Evolutionary conservation across 92 coral and sea anemone species (phyloP), one percentile per base, ranked within the genome.

Genomic region (Phenganax subtilis): DNA sequence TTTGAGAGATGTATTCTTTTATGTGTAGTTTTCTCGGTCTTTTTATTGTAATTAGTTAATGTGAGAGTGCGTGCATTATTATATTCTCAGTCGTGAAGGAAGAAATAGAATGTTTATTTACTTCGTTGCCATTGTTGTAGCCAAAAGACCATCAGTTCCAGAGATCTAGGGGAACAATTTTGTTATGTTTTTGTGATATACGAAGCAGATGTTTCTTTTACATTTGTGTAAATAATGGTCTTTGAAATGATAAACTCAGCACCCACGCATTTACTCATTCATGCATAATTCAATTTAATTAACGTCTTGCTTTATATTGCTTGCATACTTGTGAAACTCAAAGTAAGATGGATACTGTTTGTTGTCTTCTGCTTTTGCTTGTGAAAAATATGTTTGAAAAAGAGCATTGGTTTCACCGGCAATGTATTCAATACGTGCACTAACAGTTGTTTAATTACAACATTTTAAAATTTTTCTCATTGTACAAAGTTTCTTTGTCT

Each of bases 161-260:
- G 70, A 20, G 73, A 68, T 68, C 53, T 68, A 5, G 47, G 47
- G n/a, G 54, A 8, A 0, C 0, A 9, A 37, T 68, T 64, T 28
- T n/a, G 70, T 64, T 64, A 44, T 64, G 70, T 8, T 9, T 68
- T 30, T 37, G 53, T 68, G 16, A 30, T 68, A 68, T 68, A 30
- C 47, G 53, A 17, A 68, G 73, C 73, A 68, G 73, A 68, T 68
- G 73, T 68, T 68, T 20, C 8, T 64, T 68, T 68, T 30, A 37
- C 73, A 53, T 68, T 68, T 8, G 47, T 53, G 54, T 68, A 68
- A 68, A 30, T 30, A 29, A 68, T 30, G 30, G 37, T 12, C 10
- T 6, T 53, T 68, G 12, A 12, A 53, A 68, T 37, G 47, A 30
- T 68, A 11, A 68, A 68, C 53, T 7, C 73, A 68, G 47, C 73